Evolutionary conservation across 2,888 invertebrate species (phyloP), one percentile per base, ranked within the genome.

Genomic region (Tetragnatha montana): DNA sequence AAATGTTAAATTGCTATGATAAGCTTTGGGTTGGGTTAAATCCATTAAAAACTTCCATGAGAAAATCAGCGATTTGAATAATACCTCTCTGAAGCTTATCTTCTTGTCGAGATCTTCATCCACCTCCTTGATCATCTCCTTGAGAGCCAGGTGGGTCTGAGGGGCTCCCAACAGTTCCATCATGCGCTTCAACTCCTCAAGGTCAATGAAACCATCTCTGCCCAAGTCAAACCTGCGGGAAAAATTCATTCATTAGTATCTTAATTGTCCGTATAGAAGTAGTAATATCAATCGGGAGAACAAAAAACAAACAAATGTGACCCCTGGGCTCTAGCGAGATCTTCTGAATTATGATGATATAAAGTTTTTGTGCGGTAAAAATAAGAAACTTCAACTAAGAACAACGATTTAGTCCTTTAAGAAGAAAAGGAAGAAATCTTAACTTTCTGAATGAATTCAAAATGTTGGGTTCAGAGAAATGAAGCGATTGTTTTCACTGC

Each of bases 151-250:
- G 94, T 99, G 98, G 0, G 99, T 99, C 94, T 99, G 99, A 17
- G 99, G 98, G 1, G 97, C 98, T 12, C 97, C 98, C 87, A 99
- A 94, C 91, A 97, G 96, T 94, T 99, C 99, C 98, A 98, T 98
- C 98, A 98, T 98, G 49, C 96, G 95, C 94, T 99, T 99, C 92
- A 99, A 94, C 94, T 99, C 98, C 49, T 95, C 95, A 91, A 99
- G 94, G 94, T 98, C 97, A 92, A 99, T 95, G 93, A 95, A 98
- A 71, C 97, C 97, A 94, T 99, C 98, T 91, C 95, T 95, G 73
- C 97, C 97, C 91, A 96, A 96, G 93, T 98, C 98, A 94, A 97
- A 98, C 94, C 98, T 98, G 17, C 2, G 21, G 60, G 17, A 35
- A 47, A 35, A 19, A 47, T 8, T 47, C 35, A n/a, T 76, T 12